A percentile compares a stretch with the other conserved stretches of the same genome.
These are phyloP conservation scores for Nemurella pictetii DNA, from an alignment of 2,888 invertebrate genomes.

Conservation along the genomic window DNA sequence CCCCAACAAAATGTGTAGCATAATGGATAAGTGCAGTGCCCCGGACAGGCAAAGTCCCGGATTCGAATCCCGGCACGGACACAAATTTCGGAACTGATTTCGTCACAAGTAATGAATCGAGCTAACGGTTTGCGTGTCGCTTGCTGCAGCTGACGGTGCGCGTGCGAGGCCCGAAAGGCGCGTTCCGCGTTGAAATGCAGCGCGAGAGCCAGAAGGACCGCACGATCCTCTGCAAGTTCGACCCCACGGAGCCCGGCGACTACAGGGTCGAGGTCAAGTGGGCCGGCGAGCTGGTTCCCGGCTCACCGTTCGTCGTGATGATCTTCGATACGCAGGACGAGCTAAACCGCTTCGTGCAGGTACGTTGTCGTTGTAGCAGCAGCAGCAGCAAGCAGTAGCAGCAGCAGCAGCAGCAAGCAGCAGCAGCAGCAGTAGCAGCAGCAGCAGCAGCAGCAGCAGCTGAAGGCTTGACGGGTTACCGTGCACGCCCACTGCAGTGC, in stretches of 20 bases:
- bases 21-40: too few species aligned
- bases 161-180: conserved; percentile 89
- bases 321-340: conserved; percentile 99
- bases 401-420: too few species aligned
- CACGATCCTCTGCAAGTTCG: conserved; percentile 95
- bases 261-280: conserved; percentile 97
- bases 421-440: too few species aligned
- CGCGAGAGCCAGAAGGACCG: conserved; percentile 97
- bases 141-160: conserved; percentile 92
- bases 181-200: conserved; percentile 93
- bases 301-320: conserved; percentile 98
- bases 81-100: too few species aligned
- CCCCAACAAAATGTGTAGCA: too few species aligned
- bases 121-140: too few species aligned
- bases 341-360: conserved; percentile 63
- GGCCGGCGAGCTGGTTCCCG: conserved; percentile 97
- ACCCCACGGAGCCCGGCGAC: conserved; percentile 98
- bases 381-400: too few species aligned
- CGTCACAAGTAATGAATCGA: too few species aligned
- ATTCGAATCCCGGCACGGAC: too few species aligned
- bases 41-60: too few species aligned
- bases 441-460: too few species aligned
- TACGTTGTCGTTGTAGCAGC: conserved; percentile 44
- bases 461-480: too few species aligned
- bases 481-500: not conserved